Evolutionary conservation across 35 echinoderm and acorn worm genomes (phyloP).

Genomic region (Anneissia japonica): DNA sequence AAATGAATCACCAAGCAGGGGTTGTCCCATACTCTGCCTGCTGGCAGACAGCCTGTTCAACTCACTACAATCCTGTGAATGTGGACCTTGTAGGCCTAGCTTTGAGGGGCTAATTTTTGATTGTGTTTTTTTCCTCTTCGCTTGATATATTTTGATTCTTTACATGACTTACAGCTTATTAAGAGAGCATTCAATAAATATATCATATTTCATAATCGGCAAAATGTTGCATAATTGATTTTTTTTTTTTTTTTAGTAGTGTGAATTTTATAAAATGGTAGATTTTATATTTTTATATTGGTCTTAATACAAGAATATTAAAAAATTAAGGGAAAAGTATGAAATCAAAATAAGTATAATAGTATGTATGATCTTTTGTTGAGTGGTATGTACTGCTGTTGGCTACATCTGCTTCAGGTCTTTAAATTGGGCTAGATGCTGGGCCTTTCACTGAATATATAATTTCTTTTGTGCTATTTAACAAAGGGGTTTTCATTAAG

Average conservation of each 20-base stretch:
- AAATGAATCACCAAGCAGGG: neutral
- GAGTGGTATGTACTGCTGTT: neutral
- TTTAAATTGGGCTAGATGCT: neutral
- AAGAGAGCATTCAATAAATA: neutral
- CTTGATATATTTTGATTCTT: no score
- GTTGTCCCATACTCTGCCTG: neutral
- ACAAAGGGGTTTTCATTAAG: neutral
- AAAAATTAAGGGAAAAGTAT: no score
- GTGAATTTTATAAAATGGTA: no score
- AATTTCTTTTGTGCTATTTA: neutral
- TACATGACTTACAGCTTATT: neutral
- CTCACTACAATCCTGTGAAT: no score
- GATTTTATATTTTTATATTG: no score
- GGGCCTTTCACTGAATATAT: neutral
- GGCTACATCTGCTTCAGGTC: neutral
- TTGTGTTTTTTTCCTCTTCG: neutral
- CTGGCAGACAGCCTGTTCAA: neutral
- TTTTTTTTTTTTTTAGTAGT: no score
- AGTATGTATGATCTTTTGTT: neutral
- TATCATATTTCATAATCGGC: no score
- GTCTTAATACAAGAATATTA: no score
- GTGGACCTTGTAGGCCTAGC: neutral
- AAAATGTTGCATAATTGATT: no score
- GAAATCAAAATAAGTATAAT: no score
- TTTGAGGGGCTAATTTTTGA: neutral